Conservation (phyloP, 2,113 vertebrate genomes). For the Anser brachyrhynchus region DNA sequence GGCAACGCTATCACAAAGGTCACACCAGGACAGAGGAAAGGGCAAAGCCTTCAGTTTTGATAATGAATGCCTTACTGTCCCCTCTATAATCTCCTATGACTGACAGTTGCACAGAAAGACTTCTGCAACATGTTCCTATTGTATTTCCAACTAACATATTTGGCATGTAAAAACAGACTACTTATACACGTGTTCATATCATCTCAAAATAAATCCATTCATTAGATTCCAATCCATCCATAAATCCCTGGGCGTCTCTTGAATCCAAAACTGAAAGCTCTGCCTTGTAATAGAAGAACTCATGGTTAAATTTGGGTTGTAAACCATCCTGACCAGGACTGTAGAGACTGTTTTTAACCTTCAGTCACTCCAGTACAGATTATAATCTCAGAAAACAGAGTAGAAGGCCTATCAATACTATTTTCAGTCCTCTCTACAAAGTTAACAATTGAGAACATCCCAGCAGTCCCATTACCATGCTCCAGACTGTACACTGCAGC, state of each 20-base stretch:
- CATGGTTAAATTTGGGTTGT: not conserved
- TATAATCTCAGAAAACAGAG: not conserved
- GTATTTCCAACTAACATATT: constrained; percentile 19
- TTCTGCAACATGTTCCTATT: constrained; percentile 25
- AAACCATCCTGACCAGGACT: not conserved
- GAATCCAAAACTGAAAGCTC: not conserved
- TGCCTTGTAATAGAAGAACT: not conserved
- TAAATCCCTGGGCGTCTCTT: not conserved
- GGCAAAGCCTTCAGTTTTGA: not conserved
- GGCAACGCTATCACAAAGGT: not conserved
- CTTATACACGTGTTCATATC: not conserved
- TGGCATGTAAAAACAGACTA: constrained; percentile 29
- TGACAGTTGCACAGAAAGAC: not conserved
- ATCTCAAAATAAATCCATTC: constrained; percentile 22
- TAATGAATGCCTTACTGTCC: not conserved
- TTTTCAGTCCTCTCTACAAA: not conserved
- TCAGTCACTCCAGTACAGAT: not conserved
- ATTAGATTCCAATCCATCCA: constrained; percentile 12
- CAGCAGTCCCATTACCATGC: not conserved
- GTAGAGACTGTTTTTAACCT: not conserved
- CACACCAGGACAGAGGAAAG: constrained; percentile 4
- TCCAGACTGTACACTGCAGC: not conserved
- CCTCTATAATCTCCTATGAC: not conserved
- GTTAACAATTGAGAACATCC: not conserved
- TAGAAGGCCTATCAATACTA: not conserved